A percentile compares a stretch with the other conserved stretches of the same genome.
These are phyloP conservation scores for Lordiphosa collinella DNA, from an alignment of 1,140 invertebrate species.

Conservation along the genomic window DNA sequence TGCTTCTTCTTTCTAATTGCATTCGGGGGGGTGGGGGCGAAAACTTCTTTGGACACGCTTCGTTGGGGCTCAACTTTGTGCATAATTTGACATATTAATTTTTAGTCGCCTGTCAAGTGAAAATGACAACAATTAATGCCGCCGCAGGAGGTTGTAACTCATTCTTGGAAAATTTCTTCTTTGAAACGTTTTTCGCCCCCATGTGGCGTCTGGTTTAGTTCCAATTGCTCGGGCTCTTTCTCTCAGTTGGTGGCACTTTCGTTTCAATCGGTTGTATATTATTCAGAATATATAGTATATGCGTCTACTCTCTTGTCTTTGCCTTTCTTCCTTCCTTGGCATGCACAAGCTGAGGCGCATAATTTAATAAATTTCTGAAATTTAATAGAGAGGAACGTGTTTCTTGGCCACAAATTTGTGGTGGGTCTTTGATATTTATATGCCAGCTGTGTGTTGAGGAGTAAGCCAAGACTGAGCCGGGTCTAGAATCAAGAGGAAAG, in stretches of 20 bases:
- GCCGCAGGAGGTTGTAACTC: neutral
- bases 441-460: constrained; percentile 22
- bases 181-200: constrained; percentile 35
- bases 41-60: neutral
- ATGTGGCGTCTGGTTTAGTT: constrained; percentile 23
- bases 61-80: constrained; percentile 14
- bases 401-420: constrained; percentile 69
- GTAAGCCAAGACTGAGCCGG: neutral
- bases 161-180: constrained; percentile 7
- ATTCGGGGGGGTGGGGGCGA: neutral
- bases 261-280: constrained; percentile 9
- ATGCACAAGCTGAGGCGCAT: constrained; percentile 35
- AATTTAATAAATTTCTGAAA: constrained; percentile 77
- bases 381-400: constrained; percentile 74
- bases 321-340: constrained; percentile 12
- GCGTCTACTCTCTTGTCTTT: constrained; percentile 27
- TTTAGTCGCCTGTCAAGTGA: constrained; percentile 45
- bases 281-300: neutral
- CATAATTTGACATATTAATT: constrained; percentile 77
- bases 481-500: neutral
- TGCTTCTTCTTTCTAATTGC: constrained; percentile 58
- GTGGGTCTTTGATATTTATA: constrained; percentile 65
- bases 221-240: constrained; percentile 20
- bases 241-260: constrained; percentile 62
- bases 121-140: constrained; percentile 51